Base-by-base conservation (phyloP, 2,888 invertebrate species). In the Acrobasis suavella region DNA sequence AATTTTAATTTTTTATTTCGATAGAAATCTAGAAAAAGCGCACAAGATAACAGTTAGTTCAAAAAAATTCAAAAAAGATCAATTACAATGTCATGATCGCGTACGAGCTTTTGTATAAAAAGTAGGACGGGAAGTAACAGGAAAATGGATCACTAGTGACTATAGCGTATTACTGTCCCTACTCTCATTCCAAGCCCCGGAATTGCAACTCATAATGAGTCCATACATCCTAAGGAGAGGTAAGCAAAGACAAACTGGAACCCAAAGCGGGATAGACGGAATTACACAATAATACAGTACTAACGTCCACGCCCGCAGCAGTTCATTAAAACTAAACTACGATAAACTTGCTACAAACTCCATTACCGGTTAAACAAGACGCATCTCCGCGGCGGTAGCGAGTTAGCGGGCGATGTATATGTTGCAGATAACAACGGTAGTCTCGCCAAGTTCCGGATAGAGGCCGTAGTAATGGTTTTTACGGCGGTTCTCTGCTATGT, bases 321-420 rank as follows among this genome's bases (percentile, higher is more conserved):
- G 73, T 71, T 74, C 80, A 81, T 83, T 81, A 82, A 56, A 82
- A 80, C 81, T 81, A 76, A 68, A 80, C 79, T 75, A 72, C 76
- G 80, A 78, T 79, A 80, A 82, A 83, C 76, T 80, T 78, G 72
- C 65, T 78, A 81, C 80, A 76, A 78, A 79, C 76, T 82, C 77
- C 82, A 83, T 81, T 81, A 74, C 79, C 70, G 76, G 68, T 75
- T 72, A 69, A 74, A 75, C 75, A 76, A 74, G 75, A 73, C 69
- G 71, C 73, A 73, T 77, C 69, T 73, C 72, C 68, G 17, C 51
- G 17, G 58, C 16, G 58, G 62, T 64, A 60, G 63, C 66, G 71
- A 69, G 65, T 68, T 64, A 72, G 69, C 69, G 66, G 60, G 75
- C 75, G 63, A 68, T 79, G 78, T 75, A 79, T 65, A 66, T 64